Percentiles rank a stretch among this genome's conserved stretches.
Conservation (phyloP, 2,797 vertebrate genomes). For the Hipposideros larvatus region DNA sequence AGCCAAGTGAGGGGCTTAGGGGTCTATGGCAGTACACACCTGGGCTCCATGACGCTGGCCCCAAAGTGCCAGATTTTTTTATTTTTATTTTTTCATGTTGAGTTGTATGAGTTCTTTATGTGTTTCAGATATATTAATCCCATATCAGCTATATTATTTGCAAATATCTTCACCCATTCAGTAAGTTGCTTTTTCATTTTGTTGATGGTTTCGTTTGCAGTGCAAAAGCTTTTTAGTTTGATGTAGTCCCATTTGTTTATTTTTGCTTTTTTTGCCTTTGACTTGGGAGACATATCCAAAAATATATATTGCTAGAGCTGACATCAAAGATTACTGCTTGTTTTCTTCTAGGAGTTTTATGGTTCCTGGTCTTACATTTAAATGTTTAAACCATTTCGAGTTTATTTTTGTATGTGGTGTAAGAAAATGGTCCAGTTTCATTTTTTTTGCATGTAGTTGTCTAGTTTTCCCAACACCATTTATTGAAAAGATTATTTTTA, state of each 20-base stretch:
- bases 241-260: background rate
- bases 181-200: background rate
- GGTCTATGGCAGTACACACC: no score
- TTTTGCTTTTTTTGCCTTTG: background rate
- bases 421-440: background rate
- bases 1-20: no score
- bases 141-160: background rate
- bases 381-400: background rate
- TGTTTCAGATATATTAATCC: background rate
- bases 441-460: no score
- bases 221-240: background rate
- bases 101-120: no score
- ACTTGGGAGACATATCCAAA: background rate
- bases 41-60: no score
- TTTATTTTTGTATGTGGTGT: background rate
- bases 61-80: no score
- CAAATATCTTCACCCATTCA: background rate
- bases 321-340: background rate
- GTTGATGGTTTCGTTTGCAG: background rate
- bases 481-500: background rate
- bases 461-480: background rate
- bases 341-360: background rate
- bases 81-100: no score
- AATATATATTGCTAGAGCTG: background rate
- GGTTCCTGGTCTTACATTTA: background rate